Evolutionary conservation across 1,140 invertebrate genomes (phyloP), one percentile per base, ranked within the genome.

Genomic region (Calliphora vicina): DNA sequence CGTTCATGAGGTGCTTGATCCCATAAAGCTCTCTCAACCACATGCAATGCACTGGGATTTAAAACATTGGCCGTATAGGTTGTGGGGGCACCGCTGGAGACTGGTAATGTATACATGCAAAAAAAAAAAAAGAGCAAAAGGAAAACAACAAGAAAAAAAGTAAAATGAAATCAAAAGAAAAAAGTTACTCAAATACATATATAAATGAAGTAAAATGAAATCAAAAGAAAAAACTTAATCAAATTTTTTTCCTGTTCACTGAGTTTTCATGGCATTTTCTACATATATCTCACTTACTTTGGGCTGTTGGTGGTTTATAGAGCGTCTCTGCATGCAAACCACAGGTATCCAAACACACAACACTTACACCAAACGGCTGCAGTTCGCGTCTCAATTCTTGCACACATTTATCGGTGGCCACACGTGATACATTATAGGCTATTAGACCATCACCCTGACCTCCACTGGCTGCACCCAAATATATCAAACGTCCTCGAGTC

Each of bases 321-420:
- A 94, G 89, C 81, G 91, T 91, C 82, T 94, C 92, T 8, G 94
- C 93, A 84, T 94, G 92, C 81, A 95, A 91, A 57, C 94, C 93
- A 25, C 94, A 93, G 17, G 95, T 94, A 89, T 95, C 94, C 50
- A 96, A 89, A n/a, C 95, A 92, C 23, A 96, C 93, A n/a, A 96
- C 95, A 86, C 93, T 93, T 71, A 96, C 92, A 12, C 94, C 93
- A 23, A 93, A 92, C 4, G 94, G 93, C 81, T 93, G 92, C 81
- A 96, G 89, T 86, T 95, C 93, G 50, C 93, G 91, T 29, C 94
- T 91, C 82, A 96, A 90, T 29, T 95, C 95, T 42, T 93, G 93
- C 82, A 94, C 94, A 13, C 94, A 95, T 73, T 95, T 95, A 88
- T 95, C 94, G 1, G 95, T 94, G 2, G 94, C 94, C 86, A 93